Base-by-base conservation (phyloP, 2,888 invertebrate genomes). In the Alentia gelatinosa region DNA sequence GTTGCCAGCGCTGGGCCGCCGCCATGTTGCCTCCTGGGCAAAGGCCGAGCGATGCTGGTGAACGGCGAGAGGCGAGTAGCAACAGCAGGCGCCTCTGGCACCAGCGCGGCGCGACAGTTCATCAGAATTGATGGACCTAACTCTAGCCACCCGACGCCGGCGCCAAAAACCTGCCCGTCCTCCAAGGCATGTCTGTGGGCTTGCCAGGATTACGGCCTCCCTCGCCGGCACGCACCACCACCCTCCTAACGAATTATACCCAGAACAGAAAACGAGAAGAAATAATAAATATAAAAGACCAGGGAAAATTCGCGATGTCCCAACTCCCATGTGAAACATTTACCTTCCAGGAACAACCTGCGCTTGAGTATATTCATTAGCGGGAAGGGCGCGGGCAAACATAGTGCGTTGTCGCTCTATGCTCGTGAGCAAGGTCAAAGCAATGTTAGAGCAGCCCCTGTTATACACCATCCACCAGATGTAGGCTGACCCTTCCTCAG, bases 101-200 rank as follows among this genome's bases (percentile, higher is more conserved):
- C 30, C 68, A 26, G 68, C 68, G 26, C n/a, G 30, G 30, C 26
- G 68, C 68, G 30, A 68, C 68, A 30, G 26, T 68, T 68, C 68
- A 68, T 68, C 68, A 68, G 68, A 68, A 68, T 68, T 68, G 68
- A 68, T 68, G 68, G 68, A 68, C 68, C 68, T 68, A 30, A 9
- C 68, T 68, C 68, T 68, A 30, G n/a, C 68, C 68, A 30, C 68
- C 68, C 68, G 68, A 68, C 68, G 68, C 68, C 68, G 15, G 30
- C 30, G 68, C 68, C 68, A 68, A 68, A 68, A 68, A 68, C n/a
- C 68, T n/a, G 12, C 68, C 47, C 68, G 1, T 68, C 68, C 68
- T 68, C 68, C 30, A 30, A 30, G 47, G 47, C n/a, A n/a, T n/a
- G 47, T 47, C 47, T 47, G 47, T 12, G 47, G 47, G 47, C n/a